Conservation (phyloP, 2,113 vertebrate genomes). For the Kryptolebias marmoratus region DNA sequence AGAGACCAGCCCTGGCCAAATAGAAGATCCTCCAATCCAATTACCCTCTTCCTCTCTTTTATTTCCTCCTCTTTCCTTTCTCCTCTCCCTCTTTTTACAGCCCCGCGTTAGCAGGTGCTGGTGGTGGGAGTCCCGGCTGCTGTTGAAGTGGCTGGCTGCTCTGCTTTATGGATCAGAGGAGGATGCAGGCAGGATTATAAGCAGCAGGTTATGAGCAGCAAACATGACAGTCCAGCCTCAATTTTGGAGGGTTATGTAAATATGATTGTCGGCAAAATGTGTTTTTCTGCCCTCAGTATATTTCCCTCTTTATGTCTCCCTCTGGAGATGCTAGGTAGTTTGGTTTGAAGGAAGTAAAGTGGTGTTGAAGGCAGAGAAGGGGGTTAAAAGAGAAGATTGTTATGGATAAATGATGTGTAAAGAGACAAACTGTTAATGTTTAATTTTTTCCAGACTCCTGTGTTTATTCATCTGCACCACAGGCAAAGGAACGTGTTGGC, state of each 20-base stretch:
- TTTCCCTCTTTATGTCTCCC: slow-evolving; percentile 23
- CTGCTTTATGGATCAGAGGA: slow-evolving; percentile 72
- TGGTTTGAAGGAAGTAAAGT: slow-evolving; percentile 40
- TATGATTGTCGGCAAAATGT: slow-evolving; percentile 69
- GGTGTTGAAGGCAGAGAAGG: slow-evolving; percentile 31
- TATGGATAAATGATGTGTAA: slow-evolving; percentile 61
- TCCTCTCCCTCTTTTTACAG: slow-evolving; percentile 33
- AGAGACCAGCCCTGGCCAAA: slow-evolving; percentile 80
- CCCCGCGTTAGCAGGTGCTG: slow-evolving; percentile 54
- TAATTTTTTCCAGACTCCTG: slow-evolving; percentile 65
- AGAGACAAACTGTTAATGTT: slow-evolving; percentile 69
- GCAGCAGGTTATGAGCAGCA: slow-evolving; percentile 74
- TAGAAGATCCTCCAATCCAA: slow-evolving; percentile 83
- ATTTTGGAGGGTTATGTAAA: slow-evolving; percentile 80
- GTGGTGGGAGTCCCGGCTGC: slow-evolving; percentile 61
- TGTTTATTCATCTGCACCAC: slow-evolving; percentile 62
- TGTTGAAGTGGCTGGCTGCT: slow-evolving; percentile 71
- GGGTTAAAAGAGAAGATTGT: slow-evolving; percentile 46
- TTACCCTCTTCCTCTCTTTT: slow-evolving; percentile 75
- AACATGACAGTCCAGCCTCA: slow-evolving; percentile 69
- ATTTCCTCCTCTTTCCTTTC: slow-evolving; percentile 40
- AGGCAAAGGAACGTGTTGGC: slow-evolving; percentile 58
- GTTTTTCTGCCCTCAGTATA: slow-evolving; percentile 46
- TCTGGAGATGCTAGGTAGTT: slow-evolving; percentile 40
- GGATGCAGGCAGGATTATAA: slow-evolving; percentile 69